Base-by-base conservation (phyloP, 1,140 invertebrate species). In the Eumaeus atala region DNA sequence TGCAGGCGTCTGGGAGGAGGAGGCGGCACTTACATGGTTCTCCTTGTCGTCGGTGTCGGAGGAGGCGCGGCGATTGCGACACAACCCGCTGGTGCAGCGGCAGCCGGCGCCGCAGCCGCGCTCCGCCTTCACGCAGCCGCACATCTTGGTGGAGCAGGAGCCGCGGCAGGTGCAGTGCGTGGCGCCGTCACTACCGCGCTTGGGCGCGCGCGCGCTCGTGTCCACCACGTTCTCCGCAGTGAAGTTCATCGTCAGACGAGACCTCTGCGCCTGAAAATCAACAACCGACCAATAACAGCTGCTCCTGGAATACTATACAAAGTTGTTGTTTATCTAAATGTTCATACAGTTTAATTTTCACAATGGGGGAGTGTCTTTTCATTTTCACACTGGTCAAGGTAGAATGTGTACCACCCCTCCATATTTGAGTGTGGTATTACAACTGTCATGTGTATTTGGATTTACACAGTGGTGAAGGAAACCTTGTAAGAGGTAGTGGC, bases 121-220 rank as follows among this genome's bases (percentile, higher is more conserved):
- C 1, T 64, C 71, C 16, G 85, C 67, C 70, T 91, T 92, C 2
- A 87, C 74, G 61, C 92, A 93, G 9, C 87, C 83, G 73, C 92
- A 93, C 14, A 90, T 59, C 54, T 88, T 88, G 17, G 84, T 88
- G 55, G 77, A 70, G 67, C 92, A 92, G 49, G 84, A 84, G 3
- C 88, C 89, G 72, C 91, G 91, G 62, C 92, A 93, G 8, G 72
- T 66, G 68, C 92, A 93, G 65, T 87, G 88, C n/a, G 88, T 61
- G 0, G 84, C 62, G 11, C 88, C 90, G 51, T 89, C 89, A 16
- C 80, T 89, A 33, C 78, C 74, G 14, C 90, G 84, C 76, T 91
- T 91, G 7, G 70, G 58, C 0, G 67, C 67, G 14, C 68, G 66
- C 34, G 57, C 40, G 35, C 40, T 36, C 8, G 11, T n/a, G 21